Evolutionary conservation across 2,113 vertebrate species (phyloP).

Genomic region (Herpetotheres cachinnans): DNA sequence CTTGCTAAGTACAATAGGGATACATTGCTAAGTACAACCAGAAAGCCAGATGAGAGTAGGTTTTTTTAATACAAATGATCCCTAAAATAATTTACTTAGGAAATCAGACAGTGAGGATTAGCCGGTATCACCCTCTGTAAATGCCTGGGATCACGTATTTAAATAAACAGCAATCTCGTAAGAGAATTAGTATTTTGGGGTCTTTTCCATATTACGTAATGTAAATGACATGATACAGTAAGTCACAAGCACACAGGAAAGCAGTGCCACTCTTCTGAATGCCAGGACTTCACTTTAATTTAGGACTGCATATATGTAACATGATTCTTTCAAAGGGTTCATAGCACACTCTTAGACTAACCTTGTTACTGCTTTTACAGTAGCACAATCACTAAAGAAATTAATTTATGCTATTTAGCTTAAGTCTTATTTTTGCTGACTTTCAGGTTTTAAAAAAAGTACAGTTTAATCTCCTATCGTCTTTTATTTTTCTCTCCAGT

Average conservation of each 20-base stretch:
- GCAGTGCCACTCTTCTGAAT: not conserved
- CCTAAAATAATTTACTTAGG: not conserved
- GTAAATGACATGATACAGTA: not conserved
- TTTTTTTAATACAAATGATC: not conserved
- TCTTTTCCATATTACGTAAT: conserved; percentile 24
- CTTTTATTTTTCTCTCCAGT: not conserved
- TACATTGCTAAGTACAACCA: not conserved
- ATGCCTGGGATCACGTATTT: not conserved
- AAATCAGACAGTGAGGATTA: conserved; percentile 36
- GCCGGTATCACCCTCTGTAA: conserved; percentile 2
- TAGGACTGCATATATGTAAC: accelerated
- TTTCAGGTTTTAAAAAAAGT: not conserved
- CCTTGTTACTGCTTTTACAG: not conserved
- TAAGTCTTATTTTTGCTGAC: not conserved
- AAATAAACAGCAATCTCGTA: conserved; percentile 41
- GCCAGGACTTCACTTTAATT: not conserved
- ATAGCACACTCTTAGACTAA: not conserved
- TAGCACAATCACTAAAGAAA: not conserved
- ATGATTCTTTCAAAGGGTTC: not conserved
- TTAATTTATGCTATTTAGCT: not conserved
- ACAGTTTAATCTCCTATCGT: not conserved
- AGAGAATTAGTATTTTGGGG: conserved; percentile 38
- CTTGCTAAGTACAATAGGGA: not conserved
- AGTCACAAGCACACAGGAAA: not conserved
- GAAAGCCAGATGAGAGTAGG: not conserved